Base-by-base conservation (phyloP, 2,797 vertebrate species). In the Momotus momota region DNA sequence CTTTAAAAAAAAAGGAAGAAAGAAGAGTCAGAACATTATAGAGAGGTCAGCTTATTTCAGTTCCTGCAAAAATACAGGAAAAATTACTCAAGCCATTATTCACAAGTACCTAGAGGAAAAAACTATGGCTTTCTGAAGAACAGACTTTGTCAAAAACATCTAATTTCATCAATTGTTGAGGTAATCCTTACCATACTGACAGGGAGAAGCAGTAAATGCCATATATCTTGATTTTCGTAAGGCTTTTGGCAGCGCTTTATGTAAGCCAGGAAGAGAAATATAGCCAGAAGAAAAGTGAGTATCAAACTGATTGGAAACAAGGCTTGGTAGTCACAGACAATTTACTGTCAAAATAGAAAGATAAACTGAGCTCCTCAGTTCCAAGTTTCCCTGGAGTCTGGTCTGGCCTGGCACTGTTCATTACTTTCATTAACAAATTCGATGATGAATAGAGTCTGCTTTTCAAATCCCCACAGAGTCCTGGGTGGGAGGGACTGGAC, bases 31-130 rank as follows among this genome's bases (percentile, higher is more conserved):
- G 64, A 57, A 25, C 20, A 38, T 69, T 75, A 49, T 16, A 72
- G 54, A 93, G 33, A 82, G n/a, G 57, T 91, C 51, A 60, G 22
- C 27, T 86, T 91, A 66, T 81, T 94, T 88, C 90, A 83, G 75
- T 88, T 93, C 43, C 71, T 91, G 57, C 41, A 95, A 89, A 94
- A 94, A 85, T 83, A 86, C 67, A 89, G 85, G 91, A 92, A 94
- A 93, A 93, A 80, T 70, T 91, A 72, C 60, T 91, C 55, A 80
- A 81, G 35, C 22, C 48, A 64, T 94, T 92, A 80, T 80, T 93
- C 71, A 27, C 86, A 94, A 92, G 62, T 81, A 74, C 25, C 16
- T 58, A 83, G 58, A 91, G 61, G 46, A 60, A 93, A 96, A 87
- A 71, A 23, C 17, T 43, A 45, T 74, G 52, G 38, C 19, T 95